phyloP scores from a whole-genome alignment of 1,140 invertebrate species.

The Drosophila rhopaloa region DNA sequence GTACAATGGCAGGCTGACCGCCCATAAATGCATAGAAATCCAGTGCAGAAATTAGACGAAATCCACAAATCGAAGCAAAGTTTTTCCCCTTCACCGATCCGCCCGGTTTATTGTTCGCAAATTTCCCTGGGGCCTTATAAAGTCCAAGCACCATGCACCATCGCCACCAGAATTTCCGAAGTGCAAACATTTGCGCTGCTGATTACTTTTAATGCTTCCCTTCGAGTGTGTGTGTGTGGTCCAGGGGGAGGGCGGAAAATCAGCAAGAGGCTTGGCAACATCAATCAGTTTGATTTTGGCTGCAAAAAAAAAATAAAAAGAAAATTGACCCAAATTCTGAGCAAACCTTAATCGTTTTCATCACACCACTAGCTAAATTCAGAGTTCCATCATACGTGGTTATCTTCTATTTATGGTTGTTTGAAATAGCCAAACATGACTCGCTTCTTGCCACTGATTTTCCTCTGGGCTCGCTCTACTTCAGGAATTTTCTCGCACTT shows the following conservation, averaged over 20 bases:
- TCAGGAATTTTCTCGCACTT: background rate
- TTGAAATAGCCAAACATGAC: conserved; percentile 19
- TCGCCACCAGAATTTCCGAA: conserved; percentile 28
- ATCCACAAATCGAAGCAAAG: conserved; percentile 59
- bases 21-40: conserved; percentile 59
- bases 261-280: conserved; percentile 39
- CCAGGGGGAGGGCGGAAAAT: conserved; percentile 6
- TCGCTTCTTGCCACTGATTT: conserved; percentile 14
- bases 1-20: conserved; percentile 40
- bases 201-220: conserved; percentile 80
- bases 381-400: conserved; percentile 19
- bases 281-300: conserved; percentile 50
- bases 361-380: conserved; percentile 39
- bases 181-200: conserved; percentile 78
- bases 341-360: conserved; percentile 17
- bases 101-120: conserved; percentile 74
- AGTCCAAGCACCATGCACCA: conserved; percentile 18
- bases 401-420: background rate
- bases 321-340: conserved; percentile 45
- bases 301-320: conserved; percentile 5
- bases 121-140: conserved; percentile 75
- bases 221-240: conserved; percentile 54
- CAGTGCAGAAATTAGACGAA: conserved; percentile 57
- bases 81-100: conserved; percentile 24
- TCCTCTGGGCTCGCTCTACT: conserved; percentile 3